phyloP scores from a whole-genome alignment of 2,797 vertebrate species.

The Urocyon cinereoargenteus region DNA sequence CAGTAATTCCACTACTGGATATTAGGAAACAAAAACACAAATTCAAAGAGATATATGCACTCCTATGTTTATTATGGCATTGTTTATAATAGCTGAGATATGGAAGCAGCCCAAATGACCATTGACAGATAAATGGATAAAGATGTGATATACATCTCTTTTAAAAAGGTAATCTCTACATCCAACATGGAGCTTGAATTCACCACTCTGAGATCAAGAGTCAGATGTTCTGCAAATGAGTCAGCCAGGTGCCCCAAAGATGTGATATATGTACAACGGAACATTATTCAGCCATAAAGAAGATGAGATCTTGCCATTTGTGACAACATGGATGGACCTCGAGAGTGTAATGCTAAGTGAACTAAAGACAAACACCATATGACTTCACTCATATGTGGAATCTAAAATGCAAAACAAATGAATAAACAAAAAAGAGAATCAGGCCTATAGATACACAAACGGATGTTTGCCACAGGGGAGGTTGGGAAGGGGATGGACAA shows the following conservation, averaged over 20 bases:
- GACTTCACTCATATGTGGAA: not conserved
- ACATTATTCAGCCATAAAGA: not conserved
- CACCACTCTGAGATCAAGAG: not conserved
- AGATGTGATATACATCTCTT: not conserved
- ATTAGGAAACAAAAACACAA: not conserved
- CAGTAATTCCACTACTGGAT: not conserved
- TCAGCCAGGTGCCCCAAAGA: not conserved
- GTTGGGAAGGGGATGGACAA: not conserved
- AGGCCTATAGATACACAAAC: not conserved
- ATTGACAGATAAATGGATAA: not conserved
- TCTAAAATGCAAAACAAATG: not conserved
- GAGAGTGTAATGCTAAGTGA: not conserved
- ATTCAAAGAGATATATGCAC: not conserved
- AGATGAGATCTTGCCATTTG: not conserved
- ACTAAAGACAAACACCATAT: not conserved
- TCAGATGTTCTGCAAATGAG: not conserved
- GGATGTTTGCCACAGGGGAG: not conserved
- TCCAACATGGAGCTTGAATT: not conserved
- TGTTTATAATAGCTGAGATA: not conserved
- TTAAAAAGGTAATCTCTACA: not conserved
- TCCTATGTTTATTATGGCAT: not conserved
- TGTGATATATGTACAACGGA: not conserved
- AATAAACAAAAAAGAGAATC: not conserved
- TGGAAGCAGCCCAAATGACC: not conserved
- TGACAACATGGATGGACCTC: not conserved